Percentiles rank a stretch among this genome's conserved stretches.
Conservation (phyloP, 2,113 vertebrate genomes). For the Ursus arctos region DNA sequence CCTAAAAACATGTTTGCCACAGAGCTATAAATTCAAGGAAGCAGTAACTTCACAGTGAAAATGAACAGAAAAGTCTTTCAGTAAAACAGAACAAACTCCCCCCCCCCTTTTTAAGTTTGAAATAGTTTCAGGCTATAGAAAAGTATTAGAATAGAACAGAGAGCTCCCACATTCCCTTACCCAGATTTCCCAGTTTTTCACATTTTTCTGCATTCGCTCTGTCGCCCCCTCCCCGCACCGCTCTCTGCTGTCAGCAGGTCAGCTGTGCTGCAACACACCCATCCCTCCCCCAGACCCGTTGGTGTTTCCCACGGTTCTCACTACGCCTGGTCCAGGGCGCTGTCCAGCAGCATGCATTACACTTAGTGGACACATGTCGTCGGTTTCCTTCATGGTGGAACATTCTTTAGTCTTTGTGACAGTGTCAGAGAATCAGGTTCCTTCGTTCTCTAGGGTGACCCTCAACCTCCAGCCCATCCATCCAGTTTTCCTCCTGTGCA, state of each 20-base stretch:
- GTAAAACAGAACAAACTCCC: neutral
- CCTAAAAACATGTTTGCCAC: neutral
- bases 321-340: accelerated
- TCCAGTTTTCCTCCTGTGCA: neutral
- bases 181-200: neutral
- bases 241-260: neutral
- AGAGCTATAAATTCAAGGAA: neutral
- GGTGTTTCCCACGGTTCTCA: accelerated
- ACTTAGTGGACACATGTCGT: accelerated
- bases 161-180: neutral
- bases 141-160: neutral
- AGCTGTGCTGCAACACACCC: accelerated
- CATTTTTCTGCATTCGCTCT: neutral
- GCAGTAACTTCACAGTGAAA: neutral
- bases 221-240: accelerated
- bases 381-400: neutral
- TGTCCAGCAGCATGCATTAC: accelerated
- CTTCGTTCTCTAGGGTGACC: neutral
- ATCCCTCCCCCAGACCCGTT: accelerated
- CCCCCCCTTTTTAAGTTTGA: neutral
- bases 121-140: neutral
- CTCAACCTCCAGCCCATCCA: neutral
- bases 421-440: neutral
- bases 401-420: neutral
- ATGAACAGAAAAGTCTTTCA: neutral